Base-by-base conservation (phyloP, 1,140 invertebrate genomes). In the Elysia chlorotica region DNA sequence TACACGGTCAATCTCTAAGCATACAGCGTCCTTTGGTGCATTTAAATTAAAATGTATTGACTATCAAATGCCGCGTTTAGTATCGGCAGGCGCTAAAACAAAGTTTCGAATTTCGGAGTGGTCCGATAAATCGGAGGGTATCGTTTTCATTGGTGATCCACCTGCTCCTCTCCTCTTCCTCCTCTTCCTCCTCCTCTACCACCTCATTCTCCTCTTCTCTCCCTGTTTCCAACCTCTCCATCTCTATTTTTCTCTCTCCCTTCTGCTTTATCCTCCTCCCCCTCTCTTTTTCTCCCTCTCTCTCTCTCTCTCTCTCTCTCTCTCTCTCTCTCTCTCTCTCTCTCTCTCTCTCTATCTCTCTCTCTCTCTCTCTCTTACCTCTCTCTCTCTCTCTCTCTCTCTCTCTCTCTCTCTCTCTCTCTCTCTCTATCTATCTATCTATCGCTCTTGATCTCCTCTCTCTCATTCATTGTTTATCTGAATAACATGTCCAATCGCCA, bases 351-450 rank as follows among this genome's bases (percentile, higher is more conserved):
- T 48, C 10, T 48, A 14, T 28, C 38, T 2, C 21, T 37, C 17
- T 2, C 21, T 6, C 21, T 17, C 57, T 31, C 25, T 23, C 28
- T 17, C n/a, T 3, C 35, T 17, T 25, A 2, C 17, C n/a, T 33
- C 23, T 72, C 25, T 65, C 17, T 63, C 6, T 65, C 2, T 63
- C 23, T 48, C 17, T 72, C 25, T 65, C 54, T 72, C 10, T 72
- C 19, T 63, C 28, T 71, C 21, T 30, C 48, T 48, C 25, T 63
- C 48, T 41, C 28, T 41, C 48, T 71, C n/a, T 67, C 36, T 53
- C 21, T 53, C 19, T 25, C n/a, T 30, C 19, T 59, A 6, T 30
- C 57, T 59, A 6, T 19, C 57, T 59, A 10, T 30, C 57, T 59
- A 10, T 48, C 41, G 10, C 41, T 48, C 41, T 48, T n/a, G n/a